Base-by-base conservation (phyloP, 2,113 vertebrate genomes). In the Corythoichthys intestinalis region DNA sequence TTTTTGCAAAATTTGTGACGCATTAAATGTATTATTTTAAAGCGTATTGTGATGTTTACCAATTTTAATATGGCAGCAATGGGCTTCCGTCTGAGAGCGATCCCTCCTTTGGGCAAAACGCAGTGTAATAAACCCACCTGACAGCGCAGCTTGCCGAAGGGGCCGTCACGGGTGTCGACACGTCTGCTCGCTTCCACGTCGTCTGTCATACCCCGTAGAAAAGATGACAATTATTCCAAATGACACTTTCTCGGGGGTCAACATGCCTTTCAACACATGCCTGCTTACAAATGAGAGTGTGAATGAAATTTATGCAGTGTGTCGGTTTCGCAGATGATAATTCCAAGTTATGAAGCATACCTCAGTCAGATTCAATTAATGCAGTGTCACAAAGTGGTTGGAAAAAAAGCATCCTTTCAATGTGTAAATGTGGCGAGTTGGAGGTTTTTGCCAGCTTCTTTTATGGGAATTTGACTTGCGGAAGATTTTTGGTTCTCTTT, bases 131-230 rank as follows among this genome's bases (percentile, higher is more conserved):
- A 73, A 50, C 2, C 71, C 44, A 14, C 73, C 72, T 76, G 77
- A 80, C 69, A 10, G 68, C 58, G 60, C 66, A 61, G 66, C 76
- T 57, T 76, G 74, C 59, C 28, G 20, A 58, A 68, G 35, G 70
- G 61, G 54, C 41, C 60, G 38, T 46, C 75, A 3, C 85, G 80
- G 75, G 85, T 75, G 76, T 76, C 56, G 60, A 76, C 85, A 77
- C 10, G 80, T 56, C 74, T 65, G 20, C 61, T 62, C 10, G 37
- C 12, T 60, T 39, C 37, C 14, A 39, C 37, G 39, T 39, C 9
- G 8, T 38, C 39, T 20, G 59, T 62, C 59, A 62, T 17, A 20
- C 39, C 59, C n/a, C 3, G 34, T 9, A 46, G 5, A 63, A 44
- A 17, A 46, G 44, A 34, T 47, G 28, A 47, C 41, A 47, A 34